Evolutionary conservation across 1,140 invertebrate species (phyloP).

Genomic region (Cydia fagiglandana): DNA sequence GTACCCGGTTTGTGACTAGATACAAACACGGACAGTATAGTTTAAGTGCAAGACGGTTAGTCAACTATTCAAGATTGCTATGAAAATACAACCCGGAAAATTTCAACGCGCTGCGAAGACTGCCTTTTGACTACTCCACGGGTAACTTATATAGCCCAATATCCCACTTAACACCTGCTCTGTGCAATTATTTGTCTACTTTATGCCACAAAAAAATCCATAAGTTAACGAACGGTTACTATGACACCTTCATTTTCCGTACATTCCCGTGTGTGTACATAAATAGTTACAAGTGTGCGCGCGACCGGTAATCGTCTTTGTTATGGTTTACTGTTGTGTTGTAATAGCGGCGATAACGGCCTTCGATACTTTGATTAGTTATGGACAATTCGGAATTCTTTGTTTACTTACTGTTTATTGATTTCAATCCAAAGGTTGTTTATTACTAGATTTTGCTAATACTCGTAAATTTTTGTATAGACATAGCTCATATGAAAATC

Average conservation of each 20-base stretch:
- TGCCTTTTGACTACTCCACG: too few species aligned
- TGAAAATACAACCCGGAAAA: too few species aligned
- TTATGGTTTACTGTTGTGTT: slow-evolving; percentile 45
- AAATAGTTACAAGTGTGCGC: slow-evolving; percentile 47
- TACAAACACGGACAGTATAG: too few species aligned
- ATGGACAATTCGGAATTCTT: slow-evolving; percentile 11
- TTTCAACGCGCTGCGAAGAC: too few species aligned
- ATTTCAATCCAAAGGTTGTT: neutral
- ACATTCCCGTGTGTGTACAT: slow-evolving; percentile 34
- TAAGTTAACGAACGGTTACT: neutral
- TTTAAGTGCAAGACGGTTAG: too few species aligned
- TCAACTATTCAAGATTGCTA: too few species aligned
- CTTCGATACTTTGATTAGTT: slow-evolving; percentile 13
- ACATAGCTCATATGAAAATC: too few species aligned
- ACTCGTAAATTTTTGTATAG: neutral
- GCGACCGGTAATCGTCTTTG: slow-evolving; percentile 39
- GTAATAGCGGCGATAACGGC: slow-evolving; percentile 37
- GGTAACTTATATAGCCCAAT: neutral
- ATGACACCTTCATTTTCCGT: slow-evolving; percentile 26
- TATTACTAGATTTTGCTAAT: neutral
- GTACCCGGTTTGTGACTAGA: too few species aligned
- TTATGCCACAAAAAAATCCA: neutral
- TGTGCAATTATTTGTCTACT: neutral
- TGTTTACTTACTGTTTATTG: slow-evolving; percentile 1
- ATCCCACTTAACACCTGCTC: neutral